These are phyloP conservation scores for Rhagium mordax DNA, from an alignment of 2,888 invertebrate genomes.

Conservation along the genomic window DNA sequence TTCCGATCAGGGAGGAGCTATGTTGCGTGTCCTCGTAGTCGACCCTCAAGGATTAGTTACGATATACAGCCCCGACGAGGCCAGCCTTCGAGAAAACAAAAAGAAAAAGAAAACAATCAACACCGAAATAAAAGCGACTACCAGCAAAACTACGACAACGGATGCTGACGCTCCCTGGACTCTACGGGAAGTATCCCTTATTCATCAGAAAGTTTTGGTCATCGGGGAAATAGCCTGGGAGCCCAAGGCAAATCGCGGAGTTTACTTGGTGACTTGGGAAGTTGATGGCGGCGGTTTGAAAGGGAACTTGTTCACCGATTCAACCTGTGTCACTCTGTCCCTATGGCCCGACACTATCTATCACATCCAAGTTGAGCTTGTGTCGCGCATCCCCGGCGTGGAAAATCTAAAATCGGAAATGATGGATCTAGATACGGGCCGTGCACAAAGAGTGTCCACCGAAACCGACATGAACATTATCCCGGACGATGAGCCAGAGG, in stretches of 20 bases:
- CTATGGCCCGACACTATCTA: conserved; percentile 87
- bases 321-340: conserved; percentile 84
- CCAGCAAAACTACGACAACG: conserved; percentile 71
- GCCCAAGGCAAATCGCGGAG: conserved; percentile 76
- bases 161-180: conserved; percentile 75
- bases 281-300: conserved; percentile 86
- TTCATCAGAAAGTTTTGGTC: conserved; percentile 81
- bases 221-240: conserved; percentile 85
- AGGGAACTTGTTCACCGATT: conserved; percentile 87
- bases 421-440: conserved; percentile 78
- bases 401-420: conserved; percentile 78
- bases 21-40: conserved; percentile 80
- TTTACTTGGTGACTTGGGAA: conserved; percentile 89
- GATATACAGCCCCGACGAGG: conserved; percentile 80
- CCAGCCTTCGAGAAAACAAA: conserved; percentile 69
- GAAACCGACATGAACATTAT: conserved; percentile 76
- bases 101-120: conserved; percentile 70
- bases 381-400: conserved; percentile 75
- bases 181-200: conserved; percentile 79
- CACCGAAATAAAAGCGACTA: conserved; percentile 71
- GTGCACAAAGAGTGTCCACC: conserved; percentile 77
- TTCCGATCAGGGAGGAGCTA: conserved; percentile 74
- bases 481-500: conserved; percentile 66
- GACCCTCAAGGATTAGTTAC: conserved; percentile 81
- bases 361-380: conserved; percentile 84